Percentiles rank a stretch among this genome's conserved stretches.
These are phyloP conservation scores for Xenopus petersii DNA, from an alignment of 2,797 vertebrate species.

Conservation along the genomic window DNA sequence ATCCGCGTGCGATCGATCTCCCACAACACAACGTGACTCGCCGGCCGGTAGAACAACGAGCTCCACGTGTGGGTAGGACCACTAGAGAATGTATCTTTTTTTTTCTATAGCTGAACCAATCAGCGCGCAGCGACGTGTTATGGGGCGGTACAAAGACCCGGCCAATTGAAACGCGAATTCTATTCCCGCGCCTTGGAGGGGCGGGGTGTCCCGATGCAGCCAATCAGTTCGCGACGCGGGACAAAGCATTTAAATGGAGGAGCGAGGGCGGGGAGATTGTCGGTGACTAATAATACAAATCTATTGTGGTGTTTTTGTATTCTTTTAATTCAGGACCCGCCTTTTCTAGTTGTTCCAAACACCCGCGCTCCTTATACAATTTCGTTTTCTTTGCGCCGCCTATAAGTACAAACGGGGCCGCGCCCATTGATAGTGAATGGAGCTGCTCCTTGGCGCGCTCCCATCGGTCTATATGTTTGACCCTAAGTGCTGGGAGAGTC, in stretches of 20 bases:
- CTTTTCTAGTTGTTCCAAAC: too few relatives aligned
- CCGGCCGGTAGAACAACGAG: slow-evolving; percentile 33
- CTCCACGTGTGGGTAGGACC: slow-evolving; percentile 34
- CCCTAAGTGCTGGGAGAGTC: background rate
- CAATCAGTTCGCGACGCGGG: slow-evolving; percentile 10
- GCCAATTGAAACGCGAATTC: slow-evolving; percentile 19
- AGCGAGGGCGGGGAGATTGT: background rate
- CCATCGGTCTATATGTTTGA: too few relatives aligned
- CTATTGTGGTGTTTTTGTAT: too few relatives aligned
- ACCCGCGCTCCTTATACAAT: too few relatives aligned
- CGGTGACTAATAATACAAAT: too few relatives aligned
- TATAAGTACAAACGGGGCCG: background rate
- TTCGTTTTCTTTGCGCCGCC: background rate
- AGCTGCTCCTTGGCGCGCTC: too few relatives aligned
- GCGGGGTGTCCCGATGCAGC: background rate
- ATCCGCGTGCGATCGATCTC: background rate
- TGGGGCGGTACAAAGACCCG: background rate
- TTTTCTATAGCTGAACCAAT: background rate
- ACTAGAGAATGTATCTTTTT: slow-evolving; percentile 18
- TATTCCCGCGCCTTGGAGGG: slow-evolving; percentile 26
- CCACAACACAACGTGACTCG: background rate
- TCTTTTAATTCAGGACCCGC: too few relatives aligned
- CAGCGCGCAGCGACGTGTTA: background rate
- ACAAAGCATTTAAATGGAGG: slow-evolving; percentile 23
- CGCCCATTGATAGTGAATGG: too few relatives aligned